A percentile compares a stretch with the other conserved stretches of the same genome.
phyloP scores from a whole-genome alignment of 2,797 vertebrate species.

The Antrozous pallidus region DNA sequence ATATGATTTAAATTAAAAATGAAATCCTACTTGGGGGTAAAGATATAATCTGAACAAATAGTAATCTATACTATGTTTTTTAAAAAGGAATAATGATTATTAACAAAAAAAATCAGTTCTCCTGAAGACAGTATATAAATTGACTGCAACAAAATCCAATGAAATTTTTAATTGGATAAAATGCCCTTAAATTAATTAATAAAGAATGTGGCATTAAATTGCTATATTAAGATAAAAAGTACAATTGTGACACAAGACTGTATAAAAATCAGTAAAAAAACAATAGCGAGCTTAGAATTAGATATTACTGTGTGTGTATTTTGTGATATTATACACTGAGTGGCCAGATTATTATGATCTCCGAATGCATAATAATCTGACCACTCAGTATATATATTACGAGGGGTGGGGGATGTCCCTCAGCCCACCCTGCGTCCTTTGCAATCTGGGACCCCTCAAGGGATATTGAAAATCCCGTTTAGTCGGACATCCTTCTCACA shows the following conservation, averaged over 20 bases:
- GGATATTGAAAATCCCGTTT: too few species aligned
- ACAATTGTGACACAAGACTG: neutral
- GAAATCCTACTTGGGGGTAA: neutral
- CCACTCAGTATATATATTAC: too few species aligned
- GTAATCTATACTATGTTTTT: neutral
- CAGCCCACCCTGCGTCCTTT: too few species aligned
- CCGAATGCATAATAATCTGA: too few species aligned
- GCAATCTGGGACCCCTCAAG: too few species aligned
- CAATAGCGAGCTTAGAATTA: neutral
- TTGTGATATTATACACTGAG: neutral
- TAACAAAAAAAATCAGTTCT: neutral
- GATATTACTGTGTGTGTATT: neutral
- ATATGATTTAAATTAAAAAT: neutral
- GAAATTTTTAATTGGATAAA: neutral
- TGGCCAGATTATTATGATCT: too few species aligned
- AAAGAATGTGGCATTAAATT: neutral
- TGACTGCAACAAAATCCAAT: neutral
- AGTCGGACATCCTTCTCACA: too few species aligned
- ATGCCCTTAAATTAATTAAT: neutral
- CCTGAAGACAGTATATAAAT: neutral
- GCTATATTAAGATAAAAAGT: neutral
- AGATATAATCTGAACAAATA: neutral
- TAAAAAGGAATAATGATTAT: neutral
- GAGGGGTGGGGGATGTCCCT: too few species aligned
- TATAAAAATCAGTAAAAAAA: neutral